Base-by-base conservation (phyloP, 2,797 vertebrate species). In the Delichon dasypus region DNA sequence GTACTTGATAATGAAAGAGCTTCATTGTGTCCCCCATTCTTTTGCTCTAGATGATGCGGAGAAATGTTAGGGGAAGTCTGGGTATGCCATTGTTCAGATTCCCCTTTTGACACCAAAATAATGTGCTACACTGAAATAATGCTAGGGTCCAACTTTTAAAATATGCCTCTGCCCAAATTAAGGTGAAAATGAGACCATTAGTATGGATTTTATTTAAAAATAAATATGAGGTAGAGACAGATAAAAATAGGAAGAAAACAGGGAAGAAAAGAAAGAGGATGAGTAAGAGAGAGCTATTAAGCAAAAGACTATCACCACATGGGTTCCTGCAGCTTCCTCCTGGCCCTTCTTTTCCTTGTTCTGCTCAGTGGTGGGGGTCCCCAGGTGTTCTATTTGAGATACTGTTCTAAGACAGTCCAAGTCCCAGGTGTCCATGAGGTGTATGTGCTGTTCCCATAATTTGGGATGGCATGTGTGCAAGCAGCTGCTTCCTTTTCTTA, bases 371-470 rank as follows among this genome's bases (percentile, higher is more conserved):
- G 12, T 30, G 21, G 14, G 21, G 8, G 1, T 55, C 5, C 42
- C 21, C 15, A 18, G 10, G 21, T 48, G 18, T 36, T 44, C 32
- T 36, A 0, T 22, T 44, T 32, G 17, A 42, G 14, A 4, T 30
- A 15, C 21, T 42, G 4, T 14, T 55, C 22, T 26, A 36, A 6
- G 0, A 22, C 25, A 47, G 5, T 34, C 25, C 13, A 21, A 6
- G 29, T 17, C 29, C 25, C 0, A 0, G 20, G 17, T 55, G 22
- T 34, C 30, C 34, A 48, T 1, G 0, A 48, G 30, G 4, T 15
- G 4, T 34, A 6, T 21, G 10, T 40, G 13, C 16, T 0, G 0
- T 30, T 70, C 42, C 30, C 25, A 25, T 34, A 22, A 30, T 9
- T 48, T 55, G 42, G 23, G 34, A 40, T 30, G 16, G 14, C 16